A percentile compares a stretch with the other conserved stretches of the same genome.
These are phyloP conservation scores for Alces alces DNA, from an alignment of 2,113 vertebrate species.

Conservation along the genomic window DNA sequence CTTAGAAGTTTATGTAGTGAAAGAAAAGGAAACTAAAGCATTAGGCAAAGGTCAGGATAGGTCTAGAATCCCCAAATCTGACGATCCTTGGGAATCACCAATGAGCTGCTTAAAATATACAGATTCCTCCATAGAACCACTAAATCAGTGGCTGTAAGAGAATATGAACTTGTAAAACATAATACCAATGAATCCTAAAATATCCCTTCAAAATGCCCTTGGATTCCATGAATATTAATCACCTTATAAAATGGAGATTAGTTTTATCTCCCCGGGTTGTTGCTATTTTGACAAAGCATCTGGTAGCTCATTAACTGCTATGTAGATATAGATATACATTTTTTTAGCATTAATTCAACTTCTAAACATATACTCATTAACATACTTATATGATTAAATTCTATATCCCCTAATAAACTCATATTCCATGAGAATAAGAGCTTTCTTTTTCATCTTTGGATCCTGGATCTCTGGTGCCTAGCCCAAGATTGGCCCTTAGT, in stretches of 20 bases:
- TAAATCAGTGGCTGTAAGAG: neutral
- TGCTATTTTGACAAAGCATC: neutral
- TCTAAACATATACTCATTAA: neutral
- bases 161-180: neutral
- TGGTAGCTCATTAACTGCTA: neutral
- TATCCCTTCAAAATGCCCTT: neutral
- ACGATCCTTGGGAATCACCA: neutral
- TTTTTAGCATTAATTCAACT: neutral
- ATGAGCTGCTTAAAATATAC: neutral
- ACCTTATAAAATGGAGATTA: neutral
- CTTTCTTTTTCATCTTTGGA: neutral
- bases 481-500: neutral
- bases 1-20: neutral
- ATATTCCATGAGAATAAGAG: neutral
- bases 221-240: neutral
- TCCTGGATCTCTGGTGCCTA: neutral
- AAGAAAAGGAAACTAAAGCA: neutral
- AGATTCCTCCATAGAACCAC: neutral
- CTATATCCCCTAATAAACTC: neutral
- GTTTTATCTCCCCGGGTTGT: neutral
- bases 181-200: neutral
- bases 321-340: neutral
- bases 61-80: neutral
- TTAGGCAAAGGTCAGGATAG: rapidly evolving
- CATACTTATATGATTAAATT: neutral